These are phyloP conservation scores for Podarcis raffonei DNA, from an alignment of 2,113 vertebrate genomes.

Conservation along the genomic window DNA sequence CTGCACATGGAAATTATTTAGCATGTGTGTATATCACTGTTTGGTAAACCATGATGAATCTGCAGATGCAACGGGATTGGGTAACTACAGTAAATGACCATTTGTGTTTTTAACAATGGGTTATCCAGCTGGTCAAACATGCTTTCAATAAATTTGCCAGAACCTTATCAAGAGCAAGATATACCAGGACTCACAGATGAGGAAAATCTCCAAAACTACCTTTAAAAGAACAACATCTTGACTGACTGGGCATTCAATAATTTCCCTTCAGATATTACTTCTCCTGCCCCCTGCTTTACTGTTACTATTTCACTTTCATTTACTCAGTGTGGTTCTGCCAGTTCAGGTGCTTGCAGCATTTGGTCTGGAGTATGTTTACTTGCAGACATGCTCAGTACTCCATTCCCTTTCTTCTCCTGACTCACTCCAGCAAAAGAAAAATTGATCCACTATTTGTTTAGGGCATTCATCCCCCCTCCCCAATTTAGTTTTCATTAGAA, in stretches of 20 bases:
- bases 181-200: not conserved
- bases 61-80: not conserved
- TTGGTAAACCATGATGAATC: not conserved
- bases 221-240: not conserved
- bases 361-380: not conserved
- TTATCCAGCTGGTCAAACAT: not conserved
- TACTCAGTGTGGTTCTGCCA: not conserved
- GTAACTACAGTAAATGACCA: not conserved
- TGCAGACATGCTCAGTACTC: not conserved
- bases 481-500: not conserved
- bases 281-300: not conserved
- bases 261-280: not conserved
- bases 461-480: not conserved
- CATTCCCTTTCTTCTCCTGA: not conserved
- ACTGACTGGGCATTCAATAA: not conserved
- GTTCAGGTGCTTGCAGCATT: not conserved
- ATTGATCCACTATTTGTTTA: not conserved
- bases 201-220: not conserved
- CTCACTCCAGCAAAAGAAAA: not conserved
- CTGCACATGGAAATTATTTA: not conserved
- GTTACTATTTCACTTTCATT: not conserved
- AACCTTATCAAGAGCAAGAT: not conserved
- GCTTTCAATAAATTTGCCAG: not conserved
- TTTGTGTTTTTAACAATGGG: not conserved
- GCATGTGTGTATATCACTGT: not conserved